Evolutionary conservation across 2,888 invertebrate species (phyloP).

Genomic region (Maniola hyperantus): DNA sequence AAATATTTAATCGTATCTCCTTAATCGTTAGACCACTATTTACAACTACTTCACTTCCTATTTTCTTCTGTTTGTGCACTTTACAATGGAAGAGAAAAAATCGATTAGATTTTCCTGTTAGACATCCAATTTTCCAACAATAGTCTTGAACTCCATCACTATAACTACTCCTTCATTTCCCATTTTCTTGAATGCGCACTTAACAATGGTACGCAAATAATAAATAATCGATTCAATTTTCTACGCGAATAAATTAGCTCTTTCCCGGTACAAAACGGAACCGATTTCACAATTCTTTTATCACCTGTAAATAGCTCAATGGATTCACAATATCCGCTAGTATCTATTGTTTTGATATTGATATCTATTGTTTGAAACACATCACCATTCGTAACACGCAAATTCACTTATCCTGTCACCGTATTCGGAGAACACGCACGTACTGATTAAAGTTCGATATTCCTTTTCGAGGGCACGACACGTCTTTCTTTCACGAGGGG

Average conservation of each 20-base stretch:
- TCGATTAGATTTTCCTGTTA: not conserved
- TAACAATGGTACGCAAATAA: slow-evolving; percentile 15
- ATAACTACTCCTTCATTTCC: slow-evolving; percentile 11
- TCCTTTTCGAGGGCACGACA: slow-evolving; percentile 31
- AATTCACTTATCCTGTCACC: slow-evolving; percentile 43
- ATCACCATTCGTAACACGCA: slow-evolving; percentile 45
- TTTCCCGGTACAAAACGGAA: slow-evolving; percentile 31
- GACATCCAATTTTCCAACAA: slow-evolving; percentile 4
- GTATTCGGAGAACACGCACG: slow-evolving; percentile 38
- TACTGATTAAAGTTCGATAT: slow-evolving; percentile 37
- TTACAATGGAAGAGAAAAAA: not conserved
- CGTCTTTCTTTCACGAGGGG: slow-evolving; percentile 35
- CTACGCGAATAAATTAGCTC: slow-evolving; percentile 27
- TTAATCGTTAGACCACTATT: not conserved
- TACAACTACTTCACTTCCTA: not conserved
- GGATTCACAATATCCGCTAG: slow-evolving; percentile 27
- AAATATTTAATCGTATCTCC: too few species aligned
- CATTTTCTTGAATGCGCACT: slow-evolving; percentile 10
- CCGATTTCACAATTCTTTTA: slow-evolving; percentile 35
- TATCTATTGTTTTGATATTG: slow-evolving; percentile 29
- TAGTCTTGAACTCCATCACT: slow-evolving; percentile 16
- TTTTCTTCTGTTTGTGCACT: not conserved
- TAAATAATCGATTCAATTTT: slow-evolving; percentile 17
- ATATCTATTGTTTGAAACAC: slow-evolving; percentile 39
- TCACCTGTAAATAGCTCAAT: slow-evolving; percentile 36